Evolutionary conservation across 2,113 vertebrate species (phyloP).

Genomic region (Prinia subflava): DNA sequence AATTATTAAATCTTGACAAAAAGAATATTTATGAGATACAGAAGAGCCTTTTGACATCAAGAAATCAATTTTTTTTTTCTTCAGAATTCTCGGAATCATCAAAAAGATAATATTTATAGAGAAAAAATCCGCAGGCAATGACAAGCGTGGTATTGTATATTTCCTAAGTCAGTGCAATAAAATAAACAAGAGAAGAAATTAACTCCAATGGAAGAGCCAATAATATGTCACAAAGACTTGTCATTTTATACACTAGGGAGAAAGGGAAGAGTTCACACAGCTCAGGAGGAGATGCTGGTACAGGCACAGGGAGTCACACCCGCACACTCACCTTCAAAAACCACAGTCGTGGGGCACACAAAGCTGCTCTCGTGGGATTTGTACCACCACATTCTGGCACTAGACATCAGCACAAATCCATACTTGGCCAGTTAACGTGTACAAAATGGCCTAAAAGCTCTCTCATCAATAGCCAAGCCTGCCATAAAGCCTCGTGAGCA

Average conservation of each 20-base stretch:
- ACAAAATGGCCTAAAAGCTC: neutral
- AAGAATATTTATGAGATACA: conserved; percentile 50
- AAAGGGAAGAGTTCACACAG: neutral
- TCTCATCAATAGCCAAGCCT: neutral
- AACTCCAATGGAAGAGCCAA: conserved; percentile 18
- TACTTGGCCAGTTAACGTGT: neutral
- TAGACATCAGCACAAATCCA: neutral
- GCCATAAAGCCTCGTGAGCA: neutral
- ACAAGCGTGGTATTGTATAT: neutral
- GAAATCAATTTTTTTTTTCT: conserved; percentile 18
- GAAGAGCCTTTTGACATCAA: conserved; percentile 50
- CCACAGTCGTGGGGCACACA: neutral
- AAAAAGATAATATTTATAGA: conserved; percentile 29
- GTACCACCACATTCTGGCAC: accelerated
- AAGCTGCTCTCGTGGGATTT: neutral
- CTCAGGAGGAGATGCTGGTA: neutral
- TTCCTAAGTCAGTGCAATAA: conserved; percentile 4
- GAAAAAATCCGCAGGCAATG: neutral
- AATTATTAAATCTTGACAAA: conserved; percentile 60
- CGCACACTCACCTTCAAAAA: neutral
- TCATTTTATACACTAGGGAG: neutral
- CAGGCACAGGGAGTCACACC: neutral
- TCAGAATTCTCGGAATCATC: conserved; percentile 41
- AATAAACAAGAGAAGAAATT: conserved; percentile 49
- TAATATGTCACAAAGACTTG: neutral